Evolutionary conservation across 2,797 vertebrate genomes (phyloP).

Genomic region (Hydrolagus colliei): DNA sequence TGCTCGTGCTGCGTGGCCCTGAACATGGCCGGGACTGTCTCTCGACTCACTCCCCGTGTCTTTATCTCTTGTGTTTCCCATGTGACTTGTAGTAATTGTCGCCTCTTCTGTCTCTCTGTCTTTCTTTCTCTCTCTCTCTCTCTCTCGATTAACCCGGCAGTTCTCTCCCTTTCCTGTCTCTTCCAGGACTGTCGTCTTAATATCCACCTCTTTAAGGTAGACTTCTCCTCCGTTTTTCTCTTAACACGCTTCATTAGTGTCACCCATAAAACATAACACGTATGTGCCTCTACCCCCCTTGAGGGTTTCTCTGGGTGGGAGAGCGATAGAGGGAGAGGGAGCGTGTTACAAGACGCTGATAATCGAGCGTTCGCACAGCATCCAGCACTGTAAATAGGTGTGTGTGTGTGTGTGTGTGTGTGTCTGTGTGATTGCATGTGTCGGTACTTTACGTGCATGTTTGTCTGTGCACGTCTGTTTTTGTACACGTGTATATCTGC

Average conservation of each 20-base stretch:
- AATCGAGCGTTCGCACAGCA: background rate
- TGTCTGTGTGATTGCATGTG: background rate
- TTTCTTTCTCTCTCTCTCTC: constrained; percentile 35
- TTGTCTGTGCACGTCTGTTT: background rate
- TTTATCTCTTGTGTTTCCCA: constrained; percentile 28
- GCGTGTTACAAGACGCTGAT: background rate
- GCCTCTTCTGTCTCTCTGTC: background rate
- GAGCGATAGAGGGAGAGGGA: background rate
- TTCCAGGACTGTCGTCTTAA: constrained; percentile 50
- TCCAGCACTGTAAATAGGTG: background rate
- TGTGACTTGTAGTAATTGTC: constrained; percentile 3
- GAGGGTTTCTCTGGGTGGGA: no score
- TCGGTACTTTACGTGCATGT: background rate
- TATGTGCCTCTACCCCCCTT: no score
- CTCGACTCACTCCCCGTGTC: background rate
- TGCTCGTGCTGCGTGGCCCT: constrained; percentile 38
- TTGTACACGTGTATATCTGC: constrained; percentile 16
- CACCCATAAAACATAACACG: background rate
- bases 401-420: background rate
- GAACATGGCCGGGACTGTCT: constrained; percentile 29
- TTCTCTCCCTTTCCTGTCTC: constrained; percentile 49
- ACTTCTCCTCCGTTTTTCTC: constrained; percentile 37
- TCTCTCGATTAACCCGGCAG: constrained; percentile 41
- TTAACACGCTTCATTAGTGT: background rate
- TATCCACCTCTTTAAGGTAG: constrained; percentile 49